These are phyloP conservation scores for Tachina grossa DNA, from an alignment of 2,888 invertebrate species.

Conservation along the genomic window DNA sequence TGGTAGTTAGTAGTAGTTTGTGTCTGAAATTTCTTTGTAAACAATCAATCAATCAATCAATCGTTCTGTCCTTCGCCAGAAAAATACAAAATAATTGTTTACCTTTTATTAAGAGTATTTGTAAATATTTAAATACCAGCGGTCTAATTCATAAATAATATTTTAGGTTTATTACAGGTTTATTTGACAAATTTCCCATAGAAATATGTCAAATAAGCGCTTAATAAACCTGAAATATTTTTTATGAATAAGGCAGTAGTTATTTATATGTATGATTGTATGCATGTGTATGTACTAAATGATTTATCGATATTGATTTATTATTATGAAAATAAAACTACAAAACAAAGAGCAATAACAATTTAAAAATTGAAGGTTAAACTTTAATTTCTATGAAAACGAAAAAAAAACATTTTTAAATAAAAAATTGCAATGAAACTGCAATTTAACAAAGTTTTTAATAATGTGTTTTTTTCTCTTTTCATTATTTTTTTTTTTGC, in stretches of 20 bases:
- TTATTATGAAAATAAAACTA: slow-evolving; percentile 17
- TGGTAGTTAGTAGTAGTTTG: too few relatives aligned
- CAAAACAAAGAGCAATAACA: slow-evolving; percentile 36
- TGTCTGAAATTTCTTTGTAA: background rate
- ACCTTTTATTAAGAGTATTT: background rate
- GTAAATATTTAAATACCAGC: too few relatives aligned
- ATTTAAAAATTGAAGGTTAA: slow-evolving; percentile 61
- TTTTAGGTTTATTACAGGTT: too few relatives aligned
- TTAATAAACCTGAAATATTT: too few relatives aligned
- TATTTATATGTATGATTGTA: background rate
- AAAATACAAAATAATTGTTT: background rate
- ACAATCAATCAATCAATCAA: background rate
- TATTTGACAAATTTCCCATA: too few relatives aligned
- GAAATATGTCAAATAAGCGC: too few relatives aligned
- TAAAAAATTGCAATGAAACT: slow-evolving; percentile 19
- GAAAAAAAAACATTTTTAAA: background rate
- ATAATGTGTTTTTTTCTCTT: background rate
- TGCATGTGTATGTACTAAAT: too few relatives aligned
- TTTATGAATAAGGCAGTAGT: too few relatives aligned
- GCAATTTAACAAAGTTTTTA: slow-evolving; percentile 28
- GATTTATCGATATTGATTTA: slow-evolving; percentile 34
- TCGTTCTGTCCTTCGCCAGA: background rate
- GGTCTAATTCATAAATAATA: too few relatives aligned
- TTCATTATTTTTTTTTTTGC: slow-evolving; percentile 45
- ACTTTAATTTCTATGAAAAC: slow-evolving; percentile 46